Conservation (phyloP, 2,797 vertebrate genomes). For the Bufotes viridis region DNA sequence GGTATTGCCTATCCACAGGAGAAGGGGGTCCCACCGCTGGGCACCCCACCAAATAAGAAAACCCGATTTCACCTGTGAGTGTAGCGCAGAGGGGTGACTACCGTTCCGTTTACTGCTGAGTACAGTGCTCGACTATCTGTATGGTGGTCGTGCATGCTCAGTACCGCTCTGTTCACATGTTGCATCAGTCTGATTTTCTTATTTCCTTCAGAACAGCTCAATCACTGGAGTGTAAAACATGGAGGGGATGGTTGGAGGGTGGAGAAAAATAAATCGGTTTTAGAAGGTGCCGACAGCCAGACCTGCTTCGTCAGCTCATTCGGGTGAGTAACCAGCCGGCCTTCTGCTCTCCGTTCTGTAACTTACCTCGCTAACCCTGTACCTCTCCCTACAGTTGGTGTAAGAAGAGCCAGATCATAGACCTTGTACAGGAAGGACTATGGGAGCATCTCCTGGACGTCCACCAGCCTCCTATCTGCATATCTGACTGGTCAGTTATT, state of each 20-base stretch:
- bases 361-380: not conserved
- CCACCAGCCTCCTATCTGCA: constrained; percentile 38
- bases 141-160: too few species aligned
- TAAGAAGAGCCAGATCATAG: constrained; percentile 67
- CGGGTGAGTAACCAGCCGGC: constrained; percentile 55
- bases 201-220: constrained; percentile 60
- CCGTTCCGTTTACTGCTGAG: too few species aligned
- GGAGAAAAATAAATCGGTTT: constrained; percentile 56
- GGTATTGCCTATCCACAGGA: too few species aligned
- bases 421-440: constrained; percentile 67
- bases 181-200: not conserved
- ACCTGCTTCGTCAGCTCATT: constrained; percentile 70
- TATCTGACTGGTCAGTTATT: constrained; percentile 42
- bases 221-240: constrained; percentile 64
- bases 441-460: constrained; percentile 68
- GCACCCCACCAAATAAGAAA: too few species aligned
- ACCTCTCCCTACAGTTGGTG: constrained; percentile 64
- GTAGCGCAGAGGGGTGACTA: too few species aligned
- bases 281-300: constrained; percentile 67
- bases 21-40: too few species aligned
- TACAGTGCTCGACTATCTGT: too few species aligned
- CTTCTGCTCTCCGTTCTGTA: not conserved
- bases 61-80: too few species aligned
- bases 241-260: constrained; percentile 64
- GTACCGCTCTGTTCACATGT: not conserved